A percentile compares a stretch with the other conserved stretches of the same genome.
Conservation (phyloP, 2,113 vertebrate species). For the Edolisoma coerulescens region DNA sequence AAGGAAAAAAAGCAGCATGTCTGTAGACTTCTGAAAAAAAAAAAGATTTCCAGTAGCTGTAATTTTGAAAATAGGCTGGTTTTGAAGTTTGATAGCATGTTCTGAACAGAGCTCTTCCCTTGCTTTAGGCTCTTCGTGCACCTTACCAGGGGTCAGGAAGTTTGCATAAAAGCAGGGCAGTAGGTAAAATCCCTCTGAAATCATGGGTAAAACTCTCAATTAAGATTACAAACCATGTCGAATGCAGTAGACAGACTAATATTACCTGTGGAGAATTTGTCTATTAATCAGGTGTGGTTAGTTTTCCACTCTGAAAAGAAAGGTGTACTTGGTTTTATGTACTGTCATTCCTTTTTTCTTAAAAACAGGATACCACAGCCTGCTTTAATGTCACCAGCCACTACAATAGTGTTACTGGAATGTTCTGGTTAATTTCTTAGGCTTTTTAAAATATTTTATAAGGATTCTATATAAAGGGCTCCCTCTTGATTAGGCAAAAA, state of each 20-base stretch:
- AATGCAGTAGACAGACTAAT: background rate
- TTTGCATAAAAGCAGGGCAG: background rate
- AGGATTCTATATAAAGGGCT: background rate
- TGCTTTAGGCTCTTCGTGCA: background rate
- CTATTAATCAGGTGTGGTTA: background rate
- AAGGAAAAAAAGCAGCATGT: background rate
- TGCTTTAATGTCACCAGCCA: background rate
- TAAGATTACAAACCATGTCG: background rate
- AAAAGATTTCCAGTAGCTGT: background rate
- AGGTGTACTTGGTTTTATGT: background rate
- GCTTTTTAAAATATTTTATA: background rate
- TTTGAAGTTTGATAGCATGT: background rate
- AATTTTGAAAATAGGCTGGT: background rate
- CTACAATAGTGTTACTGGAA: background rate
- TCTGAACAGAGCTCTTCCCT: background rate
- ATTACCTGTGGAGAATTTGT: background rate
- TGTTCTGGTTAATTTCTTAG: background rate
- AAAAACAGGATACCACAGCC: background rate
- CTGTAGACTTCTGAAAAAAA: background rate
- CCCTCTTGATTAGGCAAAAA: background rate
- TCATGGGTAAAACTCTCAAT: background rate
- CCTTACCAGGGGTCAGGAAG: background rate
- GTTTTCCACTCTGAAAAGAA: background rate
- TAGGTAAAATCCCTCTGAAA: slow-evolving; percentile 15
- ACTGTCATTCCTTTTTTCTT: background rate